Percentiles rank a stretch among this genome's conserved stretches.
These are phyloP conservation scores for Meloidogyne floridensis DNA, from an alignment of 1,140 invertebrate species.

Conservation along the genomic window DNA sequence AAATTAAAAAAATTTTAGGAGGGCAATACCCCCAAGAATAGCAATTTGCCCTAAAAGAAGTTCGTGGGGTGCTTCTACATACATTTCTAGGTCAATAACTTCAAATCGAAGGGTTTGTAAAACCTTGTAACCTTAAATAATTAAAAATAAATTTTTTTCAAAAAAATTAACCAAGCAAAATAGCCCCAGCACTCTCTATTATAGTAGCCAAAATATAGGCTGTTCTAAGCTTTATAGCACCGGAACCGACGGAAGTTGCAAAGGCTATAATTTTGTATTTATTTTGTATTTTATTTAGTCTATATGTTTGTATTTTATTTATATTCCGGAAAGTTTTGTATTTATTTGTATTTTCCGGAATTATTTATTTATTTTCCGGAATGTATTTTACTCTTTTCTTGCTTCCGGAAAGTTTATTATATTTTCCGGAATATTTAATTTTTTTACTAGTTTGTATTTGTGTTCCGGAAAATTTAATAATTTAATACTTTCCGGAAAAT, in stretches of 20 bases:
- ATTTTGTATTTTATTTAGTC: no score
- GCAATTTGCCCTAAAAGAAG: conserved; percentile 52
- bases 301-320: no score
- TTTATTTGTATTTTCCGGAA: no score
- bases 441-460: no score
- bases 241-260: conserved; percentile 39
- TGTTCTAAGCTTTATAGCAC: conserved; percentile 71
- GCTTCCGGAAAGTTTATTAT: no score
- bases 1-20: background rate
- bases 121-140: conserved; percentile 67
- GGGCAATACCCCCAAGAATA: conserved; percentile 31
- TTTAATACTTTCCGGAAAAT: background rate
- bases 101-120: conserved; percentile 64
- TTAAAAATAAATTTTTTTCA: background rate
- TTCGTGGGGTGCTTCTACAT: conserved; percentile 41
- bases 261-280: conserved; percentile 18
- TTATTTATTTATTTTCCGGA: no score
- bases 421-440: no score
- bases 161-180: conserved; percentile 65
- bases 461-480: background rate
- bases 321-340: no score
- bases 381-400: no score
- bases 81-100: conserved; percentile 57
- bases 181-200: conserved; percentile 78
- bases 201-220: conserved; percentile 82